phyloP scores from a whole-genome alignment of 2,113 vertebrate species.

The Tetrao urogallus region DNA sequence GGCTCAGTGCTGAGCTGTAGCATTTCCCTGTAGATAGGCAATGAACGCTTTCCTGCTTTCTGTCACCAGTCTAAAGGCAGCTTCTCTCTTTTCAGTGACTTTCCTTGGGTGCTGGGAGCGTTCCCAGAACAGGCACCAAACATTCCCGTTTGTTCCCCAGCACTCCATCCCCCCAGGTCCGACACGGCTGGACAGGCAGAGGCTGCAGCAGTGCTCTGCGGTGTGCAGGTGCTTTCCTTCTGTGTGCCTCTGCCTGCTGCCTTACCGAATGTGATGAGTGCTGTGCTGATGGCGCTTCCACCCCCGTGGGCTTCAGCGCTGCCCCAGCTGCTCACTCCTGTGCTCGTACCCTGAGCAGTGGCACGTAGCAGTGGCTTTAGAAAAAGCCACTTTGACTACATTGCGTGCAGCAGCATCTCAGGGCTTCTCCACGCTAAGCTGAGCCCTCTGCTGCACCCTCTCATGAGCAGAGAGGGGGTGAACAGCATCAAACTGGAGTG shows the following conservation, averaged over 20 bases:
- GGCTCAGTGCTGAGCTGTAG: not conserved
- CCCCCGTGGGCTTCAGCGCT: not conserved
- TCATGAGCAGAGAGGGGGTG: fast-evolving
- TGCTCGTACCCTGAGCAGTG: not conserved
- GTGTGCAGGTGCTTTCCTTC: not conserved
- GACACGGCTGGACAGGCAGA: fast-evolving
- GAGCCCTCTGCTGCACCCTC: not conserved
- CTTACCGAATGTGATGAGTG: not conserved
- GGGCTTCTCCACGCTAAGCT: not conserved
- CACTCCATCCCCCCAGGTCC: fast-evolving
- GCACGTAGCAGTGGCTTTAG: not conserved
- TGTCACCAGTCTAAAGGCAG: not conserved
- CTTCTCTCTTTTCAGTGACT: not conserved
- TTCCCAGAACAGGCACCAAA: not conserved
- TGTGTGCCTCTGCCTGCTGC: not conserved
- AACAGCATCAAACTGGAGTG: not conserved
- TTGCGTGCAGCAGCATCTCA: not conserved
- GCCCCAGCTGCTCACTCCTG: not conserved
- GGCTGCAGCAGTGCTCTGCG: fast-evolving
- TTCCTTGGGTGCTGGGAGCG: not conserved
- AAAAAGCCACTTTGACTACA: fast-evolving
- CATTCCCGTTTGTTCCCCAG: fast-evolving
- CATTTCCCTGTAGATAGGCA: not conserved
- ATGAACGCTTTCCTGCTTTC: not conserved
- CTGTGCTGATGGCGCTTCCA: not conserved